Base-by-base conservation (phyloP, 2,888 invertebrate genomes). In the Tenthredo livida region DNA sequence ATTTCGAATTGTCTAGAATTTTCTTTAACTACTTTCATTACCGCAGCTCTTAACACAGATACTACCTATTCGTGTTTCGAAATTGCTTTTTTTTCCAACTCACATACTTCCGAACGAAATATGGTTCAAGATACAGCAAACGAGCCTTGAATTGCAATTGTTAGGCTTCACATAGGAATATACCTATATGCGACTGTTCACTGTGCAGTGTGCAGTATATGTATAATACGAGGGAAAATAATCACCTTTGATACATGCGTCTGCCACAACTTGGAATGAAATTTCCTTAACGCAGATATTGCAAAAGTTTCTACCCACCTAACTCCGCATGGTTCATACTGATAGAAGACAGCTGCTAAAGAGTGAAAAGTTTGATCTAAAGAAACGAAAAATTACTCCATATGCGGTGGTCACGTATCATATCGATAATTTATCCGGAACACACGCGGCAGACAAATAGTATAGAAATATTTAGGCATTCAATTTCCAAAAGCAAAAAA, bases 281-380 rank as follows among this genome's bases (percentile, higher is more conserved):
- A n/a, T n/a, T 72, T 72, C 72, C 43, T 40, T 7, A 21, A 72
- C 40, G n/a, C 72, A 9, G 43, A 72, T 72, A 72, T 72, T 72
- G 40, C 72, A n/a, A 72, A 72, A 72, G 72, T 72, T 72, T 40
- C 43, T 9, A 21, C 2, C 67, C 17, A 1, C n/a, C n/a, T 54
- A n/a, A n/a, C 54, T 54, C 54, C 6, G 54, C 17, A 67, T 25
- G 67, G 33, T 67, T 6, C 33, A 37, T 37, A 15, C 67, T 67
- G 1, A 33, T 67, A 25, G 67, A 61, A 40, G 72, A 43, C 72
- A 37, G 37, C 70, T 37, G 33, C 17, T 40, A 72, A 67, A 67
- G 67, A 67, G 67, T 67, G 67, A 15, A 7, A 67, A 67, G 1
- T 33, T 67, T 67, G 33, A 33, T 67, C 33, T 67, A 33, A 6